Evolutionary conservation across 2,113 vertebrate genomes (phyloP).

Genomic region (Brienomyrus brachyistius): DNA sequence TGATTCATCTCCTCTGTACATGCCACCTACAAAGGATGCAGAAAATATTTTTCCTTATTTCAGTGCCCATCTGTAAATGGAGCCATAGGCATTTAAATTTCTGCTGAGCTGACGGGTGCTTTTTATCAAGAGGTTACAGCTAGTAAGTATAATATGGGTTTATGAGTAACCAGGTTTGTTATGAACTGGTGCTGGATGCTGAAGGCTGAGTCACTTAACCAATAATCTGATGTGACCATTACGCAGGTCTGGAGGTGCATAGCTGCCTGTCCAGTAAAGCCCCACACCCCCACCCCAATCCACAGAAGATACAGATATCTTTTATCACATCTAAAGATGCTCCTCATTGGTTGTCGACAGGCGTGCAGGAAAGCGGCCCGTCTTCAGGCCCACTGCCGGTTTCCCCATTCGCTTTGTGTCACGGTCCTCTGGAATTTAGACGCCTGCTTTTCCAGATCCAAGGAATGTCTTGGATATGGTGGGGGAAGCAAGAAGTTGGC

Average conservation of each 20-base stretch:
- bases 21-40: neutral
- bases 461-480: neutral
- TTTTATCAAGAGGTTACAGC: neutral
- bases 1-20: neutral
- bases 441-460: neutral
- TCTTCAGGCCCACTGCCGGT: neutral
- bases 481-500: neutral
- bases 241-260: neutral
- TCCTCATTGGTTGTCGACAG: neutral
- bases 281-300: neutral
- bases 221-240: neutral
- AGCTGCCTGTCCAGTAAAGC: conserved; percentile 19
- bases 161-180: neutral
- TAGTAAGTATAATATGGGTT: neutral
- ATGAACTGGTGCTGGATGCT: neutral
- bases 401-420: neutral
- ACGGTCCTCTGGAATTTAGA: neutral
- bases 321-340: neutral
- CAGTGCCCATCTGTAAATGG: neutral
- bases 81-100: neutral
- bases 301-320: neutral
- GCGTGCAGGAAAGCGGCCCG: neutral
- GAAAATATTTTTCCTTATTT: neutral
- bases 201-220: neutral
- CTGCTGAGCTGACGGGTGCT: neutral